These are phyloP conservation scores for Styela plicata DNA, from an alignment of 23 tunicate genomes.

Conservation along the genomic window DNA sequence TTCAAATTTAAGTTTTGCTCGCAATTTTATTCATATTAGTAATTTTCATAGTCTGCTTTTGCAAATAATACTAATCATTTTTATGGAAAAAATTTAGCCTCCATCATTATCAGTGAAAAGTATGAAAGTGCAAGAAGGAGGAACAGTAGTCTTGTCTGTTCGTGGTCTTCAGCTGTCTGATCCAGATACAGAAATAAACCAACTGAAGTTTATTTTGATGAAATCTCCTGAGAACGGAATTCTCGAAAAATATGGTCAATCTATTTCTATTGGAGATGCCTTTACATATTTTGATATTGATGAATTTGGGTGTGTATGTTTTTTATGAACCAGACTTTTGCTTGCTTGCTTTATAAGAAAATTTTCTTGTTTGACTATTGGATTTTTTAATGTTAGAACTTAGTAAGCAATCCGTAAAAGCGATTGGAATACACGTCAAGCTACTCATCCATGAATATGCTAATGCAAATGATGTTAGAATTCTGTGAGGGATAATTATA, in stretches of 20 bases:
- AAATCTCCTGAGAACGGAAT: conserved; percentile 45
- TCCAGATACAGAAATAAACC: conserved; percentile 36
- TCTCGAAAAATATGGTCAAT: conserved; percentile 4
- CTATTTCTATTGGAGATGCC: conserved; percentile 35
- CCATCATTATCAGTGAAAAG: conserved; percentile 43
- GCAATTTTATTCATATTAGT: not conserved
- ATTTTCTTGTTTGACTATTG: no score
- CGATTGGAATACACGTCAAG: no score
- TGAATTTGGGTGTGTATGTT: conserved; percentile 48
- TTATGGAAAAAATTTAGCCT: no score
- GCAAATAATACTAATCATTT: no score
- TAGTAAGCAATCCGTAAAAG: no score
- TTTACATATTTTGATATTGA: conserved; percentile 50
- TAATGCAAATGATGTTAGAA: no score
- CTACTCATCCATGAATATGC: no score
- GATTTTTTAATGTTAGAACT: no score
- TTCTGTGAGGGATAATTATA: no score
- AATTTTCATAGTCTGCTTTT: no score
- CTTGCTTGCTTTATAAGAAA: no score
- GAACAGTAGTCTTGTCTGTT: conserved; percentile 29
- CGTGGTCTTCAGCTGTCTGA: conserved; percentile 39
- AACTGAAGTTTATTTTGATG: conserved; percentile 31
- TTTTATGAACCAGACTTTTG: no score
- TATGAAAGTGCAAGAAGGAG: conserved; percentile 64
- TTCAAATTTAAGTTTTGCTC: not conserved